Base-by-base conservation (phyloP, 2,113 vertebrate genomes). In the Burhinus bistriatus region DNA sequence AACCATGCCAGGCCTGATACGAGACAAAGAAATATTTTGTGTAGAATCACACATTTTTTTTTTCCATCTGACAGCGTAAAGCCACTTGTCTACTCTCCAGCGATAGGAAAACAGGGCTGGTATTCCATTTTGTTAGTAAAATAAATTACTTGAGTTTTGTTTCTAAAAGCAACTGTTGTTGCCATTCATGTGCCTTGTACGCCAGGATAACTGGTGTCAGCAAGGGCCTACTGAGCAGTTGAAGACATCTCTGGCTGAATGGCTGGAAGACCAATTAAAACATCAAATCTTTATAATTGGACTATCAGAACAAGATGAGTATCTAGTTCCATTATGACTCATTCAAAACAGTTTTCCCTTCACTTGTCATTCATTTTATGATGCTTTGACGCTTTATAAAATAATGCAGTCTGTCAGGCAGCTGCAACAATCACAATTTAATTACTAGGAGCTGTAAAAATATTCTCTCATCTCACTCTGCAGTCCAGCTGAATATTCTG, bases 361-460 rank as follows among this genome's bases (percentile, higher is more conserved):
- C 83, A 65, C n/a, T 90, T 83, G 68, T 79, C 97, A 89, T 83
- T 97, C 87, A 90, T 86, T 95, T 94, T 77, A 94, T 87, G 86
- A 83, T 68, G 83, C 54, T 90, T 86, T 92, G 84, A 93, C 10
- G 47, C 80, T 78, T 94, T 84, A 51, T 75, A 75, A 90, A 89
- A 85, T 82, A 89, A 92, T 34, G 86, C 87, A 55, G 36, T 69
- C 95, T 87, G 94, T 87, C 95, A 90, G 68, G 68, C 72, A 93
- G 95, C 96, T 93, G 87, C 77, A 95, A 93, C 95, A 94, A 90
- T 81, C 93, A 92, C 96, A 94, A 89, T 92, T 94, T 93, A 96
- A 97, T 90, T 94, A 93, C 88, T 62, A 55, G 58, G 69, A 94
- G 68, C 87, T 72, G 80, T 71, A 89, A 90, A 87, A 95, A 83